Conservation (phyloP, 1,140 invertebrate genomes). For the Drosophila sp. region DNA sequence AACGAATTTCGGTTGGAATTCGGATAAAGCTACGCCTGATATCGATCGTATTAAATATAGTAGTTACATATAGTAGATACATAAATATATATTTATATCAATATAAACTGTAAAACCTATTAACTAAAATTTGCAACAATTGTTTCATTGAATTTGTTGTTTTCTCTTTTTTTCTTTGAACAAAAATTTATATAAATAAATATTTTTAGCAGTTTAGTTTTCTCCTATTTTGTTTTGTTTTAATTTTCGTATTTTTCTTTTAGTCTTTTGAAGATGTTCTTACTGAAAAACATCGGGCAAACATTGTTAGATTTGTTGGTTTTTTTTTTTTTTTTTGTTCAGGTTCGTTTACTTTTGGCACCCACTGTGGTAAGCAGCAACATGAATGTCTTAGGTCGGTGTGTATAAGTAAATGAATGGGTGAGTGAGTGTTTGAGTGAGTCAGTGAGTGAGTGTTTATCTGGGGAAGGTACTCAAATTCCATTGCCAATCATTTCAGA, state of each 20-base stretch:
- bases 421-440: constrained; percentile 10
- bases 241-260: constrained; percentile 41
- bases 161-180: neutral
- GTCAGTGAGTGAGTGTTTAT: constrained; percentile 18
- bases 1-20: constrained; percentile 44
- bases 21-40: constrained; percentile 74
- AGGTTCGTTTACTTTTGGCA: constrained; percentile 60
- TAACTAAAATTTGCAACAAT: constrained; percentile 69
- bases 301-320: constrained; percentile 38
- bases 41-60: constrained; percentile 41
- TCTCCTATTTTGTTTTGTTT: constrained; percentile 44
- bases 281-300: constrained; percentile 43
- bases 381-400: constrained; percentile 11
- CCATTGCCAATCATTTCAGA: constrained; percentile 40
- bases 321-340: constrained; percentile 46
- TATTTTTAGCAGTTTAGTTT: constrained; percentile 73
- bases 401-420: constrained; percentile 15
- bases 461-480: constrained; percentile 50
- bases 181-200: constrained; percentile 72
- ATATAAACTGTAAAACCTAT: constrained; percentile 52
- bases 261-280: constrained; percentile 79
- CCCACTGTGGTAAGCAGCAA: constrained; percentile 50
- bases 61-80: constrained; percentile 3
- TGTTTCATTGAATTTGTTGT: constrained; percentile 35
- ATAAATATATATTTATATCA: constrained; percentile 28